Evolutionary conservation across 2,113 vertebrate genomes (phyloP).

Genomic region (Eira barbara): DNA sequence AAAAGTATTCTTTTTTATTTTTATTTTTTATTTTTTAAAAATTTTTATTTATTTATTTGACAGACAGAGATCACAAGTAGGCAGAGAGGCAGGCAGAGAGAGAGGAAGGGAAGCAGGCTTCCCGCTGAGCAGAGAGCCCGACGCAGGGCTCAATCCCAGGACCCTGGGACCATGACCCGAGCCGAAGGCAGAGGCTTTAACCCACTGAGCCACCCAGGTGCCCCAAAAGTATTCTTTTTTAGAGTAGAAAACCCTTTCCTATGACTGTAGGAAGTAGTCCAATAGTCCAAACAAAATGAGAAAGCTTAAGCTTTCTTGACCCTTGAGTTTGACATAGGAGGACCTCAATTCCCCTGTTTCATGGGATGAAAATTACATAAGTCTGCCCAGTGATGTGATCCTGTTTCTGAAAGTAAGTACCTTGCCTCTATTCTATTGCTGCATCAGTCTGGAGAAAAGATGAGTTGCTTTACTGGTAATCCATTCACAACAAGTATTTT

Average conservation of each 20-base stretch:
- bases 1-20: constrained; percentile 16
- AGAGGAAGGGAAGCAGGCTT: too few relatives aligned
- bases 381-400: not conserved
- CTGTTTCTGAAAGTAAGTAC: not conserved
- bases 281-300: not conserved
- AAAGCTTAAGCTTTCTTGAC: not conserved
- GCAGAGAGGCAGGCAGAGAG: too few relatives aligned
- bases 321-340: not conserved
- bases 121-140: too few relatives aligned
- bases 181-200: too few relatives aligned
- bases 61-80: too few relatives aligned
- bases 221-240: constrained; percentile 23
- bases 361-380: not conserved
- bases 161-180: too few relatives aligned
- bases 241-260: not conserved
- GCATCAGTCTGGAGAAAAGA: not conserved
- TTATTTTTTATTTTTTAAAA: too few relatives aligned
- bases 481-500: not conserved
- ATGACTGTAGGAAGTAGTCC: not conserved
- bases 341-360: not conserved
- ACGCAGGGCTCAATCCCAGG: too few relatives aligned
- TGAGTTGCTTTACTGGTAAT: not conserved
- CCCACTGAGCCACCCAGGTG: too few relatives aligned
- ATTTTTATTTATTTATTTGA: too few relatives aligned
- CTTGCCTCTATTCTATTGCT: not conserved